Conservation (phyloP, 2,113 vertebrate genomes). For the Bos indicus region DNA sequence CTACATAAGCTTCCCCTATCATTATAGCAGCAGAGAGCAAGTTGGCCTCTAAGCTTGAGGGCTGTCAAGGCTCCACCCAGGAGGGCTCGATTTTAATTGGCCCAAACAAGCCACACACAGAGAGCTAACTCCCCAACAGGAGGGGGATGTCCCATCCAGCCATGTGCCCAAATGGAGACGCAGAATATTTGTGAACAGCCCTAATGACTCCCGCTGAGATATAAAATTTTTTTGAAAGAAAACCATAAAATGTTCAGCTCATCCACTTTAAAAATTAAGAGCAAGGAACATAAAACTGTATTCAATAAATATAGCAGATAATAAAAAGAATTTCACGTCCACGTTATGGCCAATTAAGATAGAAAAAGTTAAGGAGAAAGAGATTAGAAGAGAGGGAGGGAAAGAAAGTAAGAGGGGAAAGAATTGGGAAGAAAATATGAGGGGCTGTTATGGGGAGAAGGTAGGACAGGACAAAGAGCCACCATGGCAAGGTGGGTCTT, state of each 20-base stretch:
- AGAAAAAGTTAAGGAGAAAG: constrained; percentile 21
- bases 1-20: background rate
- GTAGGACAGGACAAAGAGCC: background rate
- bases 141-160: background rate
- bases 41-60: background rate
- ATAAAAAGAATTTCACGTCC: constrained; percentile 56
- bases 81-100: background rate
- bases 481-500: background rate
- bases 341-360: constrained; percentile 59
- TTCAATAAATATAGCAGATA: constrained; percentile 63
- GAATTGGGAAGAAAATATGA: background rate
- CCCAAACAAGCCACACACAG: background rate
- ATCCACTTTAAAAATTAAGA: constrained; percentile 66
- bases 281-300: constrained; percentile 60
- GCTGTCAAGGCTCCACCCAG: background rate
- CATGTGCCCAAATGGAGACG: background rate
- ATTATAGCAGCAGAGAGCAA: background rate
- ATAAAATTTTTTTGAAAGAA: constrained; percentile 50
- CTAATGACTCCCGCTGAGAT: background rate
- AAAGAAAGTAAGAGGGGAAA: background rate
- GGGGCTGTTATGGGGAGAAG: background rate
- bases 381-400: constrained; percentile 1
- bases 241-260: constrained; percentile 53
- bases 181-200: constrained; percentile 39
- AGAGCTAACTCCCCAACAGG: background rate